Conservation (phyloP, 2,113 vertebrate species). For the Uria lomvia region DNA sequence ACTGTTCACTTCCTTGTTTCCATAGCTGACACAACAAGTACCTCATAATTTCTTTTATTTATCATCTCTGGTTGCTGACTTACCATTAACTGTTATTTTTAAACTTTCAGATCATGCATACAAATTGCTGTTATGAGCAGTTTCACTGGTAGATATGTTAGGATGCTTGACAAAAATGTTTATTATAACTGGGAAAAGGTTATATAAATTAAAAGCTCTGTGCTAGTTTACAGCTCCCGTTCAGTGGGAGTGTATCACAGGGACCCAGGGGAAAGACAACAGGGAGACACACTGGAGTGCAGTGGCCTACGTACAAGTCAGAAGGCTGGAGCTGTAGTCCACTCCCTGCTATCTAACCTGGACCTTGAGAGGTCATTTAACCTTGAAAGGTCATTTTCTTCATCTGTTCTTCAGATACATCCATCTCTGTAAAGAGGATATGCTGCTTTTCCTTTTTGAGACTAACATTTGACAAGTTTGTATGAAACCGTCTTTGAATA, state of each 20-base stretch:
- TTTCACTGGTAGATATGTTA: background rate
- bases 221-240: background rate
- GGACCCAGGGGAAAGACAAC: background rate
- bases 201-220: background rate
- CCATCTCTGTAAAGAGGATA: background rate
- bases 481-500: background rate
- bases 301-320: background rate
- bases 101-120: background rate
- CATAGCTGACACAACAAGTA: background rate
- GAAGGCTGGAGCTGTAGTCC: background rate
- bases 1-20: background rate
- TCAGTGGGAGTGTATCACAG: background rate
- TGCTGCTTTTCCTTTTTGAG: background rate
- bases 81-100: conserved; percentile 27
- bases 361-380: background rate
- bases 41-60: conserved; percentile 42
- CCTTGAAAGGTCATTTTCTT: background rate
- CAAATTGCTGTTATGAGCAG: conserved; percentile 17
- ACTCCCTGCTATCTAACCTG: background rate
- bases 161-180: background rate
- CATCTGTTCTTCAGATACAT: background rate
- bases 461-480: background rate
- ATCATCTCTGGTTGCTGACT: conserved; percentile 31
- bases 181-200: background rate
- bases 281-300: background rate